These are phyloP conservation scores for Acleris sparsana DNA, from an alignment of 2,888 invertebrate species.

Conservation along the genomic window DNA sequence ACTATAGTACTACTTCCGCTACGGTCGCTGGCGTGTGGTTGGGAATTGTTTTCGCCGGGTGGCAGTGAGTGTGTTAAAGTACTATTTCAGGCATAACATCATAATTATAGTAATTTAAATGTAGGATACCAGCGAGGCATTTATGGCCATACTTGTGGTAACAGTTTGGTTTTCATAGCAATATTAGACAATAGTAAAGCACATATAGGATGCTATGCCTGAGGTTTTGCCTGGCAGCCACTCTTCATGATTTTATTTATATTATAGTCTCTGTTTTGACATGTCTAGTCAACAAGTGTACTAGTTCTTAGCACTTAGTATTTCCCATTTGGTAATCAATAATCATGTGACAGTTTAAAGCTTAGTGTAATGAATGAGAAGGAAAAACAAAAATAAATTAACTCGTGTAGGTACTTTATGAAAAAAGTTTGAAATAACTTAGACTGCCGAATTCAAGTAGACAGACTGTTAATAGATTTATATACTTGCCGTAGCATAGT, in stretches of 20 bases:
- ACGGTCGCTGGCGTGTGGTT: no score
- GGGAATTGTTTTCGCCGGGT: no score
- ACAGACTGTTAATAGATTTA: conserved; percentile 29
- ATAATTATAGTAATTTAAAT: background rate
- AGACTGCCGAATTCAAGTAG: conserved; percentile 33
- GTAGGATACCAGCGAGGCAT: conserved; percentile 2
- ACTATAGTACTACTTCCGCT: no score
- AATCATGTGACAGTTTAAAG: conserved; percentile 25
- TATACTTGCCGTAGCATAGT: conserved; percentile 19
- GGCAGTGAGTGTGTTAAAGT: no score
- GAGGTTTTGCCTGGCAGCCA: conserved; percentile 6
- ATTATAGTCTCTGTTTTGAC: conserved; percentile 12
- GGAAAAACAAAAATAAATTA: conserved; percentile 15
- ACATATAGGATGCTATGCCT: conserved; percentile 4
- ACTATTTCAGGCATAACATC: conserved; percentile 16
- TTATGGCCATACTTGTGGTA: conserved; percentile 9
- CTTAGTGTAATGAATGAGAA: conserved; percentile 18
- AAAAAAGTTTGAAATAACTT: conserved; percentile 34
- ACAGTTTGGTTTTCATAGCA: conserved; percentile 11
- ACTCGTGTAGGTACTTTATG: conserved; percentile 22
- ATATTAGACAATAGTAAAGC: conserved; percentile 15
- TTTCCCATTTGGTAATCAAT: conserved; percentile 28
- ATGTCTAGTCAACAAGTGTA: conserved; percentile 30
- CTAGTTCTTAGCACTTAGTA: conserved; percentile 31
- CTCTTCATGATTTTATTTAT: background rate